Base-by-base conservation (phyloP, 2,888 invertebrate species). In the Spodoptera littoralis region DNA sequence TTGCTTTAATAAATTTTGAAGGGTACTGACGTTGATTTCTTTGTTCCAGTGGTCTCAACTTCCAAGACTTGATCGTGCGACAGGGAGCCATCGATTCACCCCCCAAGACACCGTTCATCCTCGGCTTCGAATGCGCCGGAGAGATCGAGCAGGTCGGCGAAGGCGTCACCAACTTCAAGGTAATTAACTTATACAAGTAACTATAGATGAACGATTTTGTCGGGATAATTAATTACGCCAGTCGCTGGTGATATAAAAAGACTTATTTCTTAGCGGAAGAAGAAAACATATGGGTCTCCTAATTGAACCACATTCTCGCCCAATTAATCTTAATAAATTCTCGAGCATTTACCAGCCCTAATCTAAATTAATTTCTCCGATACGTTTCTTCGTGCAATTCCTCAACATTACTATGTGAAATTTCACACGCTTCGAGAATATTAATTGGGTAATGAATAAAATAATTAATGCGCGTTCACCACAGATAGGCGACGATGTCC, bases 101-200 rank as follows among this genome's bases (percentile, higher is more conserved):
- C 0, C 98, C 98, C n/a, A 98, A 98, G 93, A 97, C 97, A 5
- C 98, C 98, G 4, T 97, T 98, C 93, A 97, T 97, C 86, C 96
- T 98, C 87, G 98, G 98, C 65, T 97, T 98, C 83, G 98, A 98
- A 89, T 98, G 98, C 89, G 97, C 98, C 59, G 98, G 98, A 56
- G 97, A 97, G 83, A 96, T 98, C 73, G 97, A 97, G 86, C 96
- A 96, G 84, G 95, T 97, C 67, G 97, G 97, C 78, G 97, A 97
- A 86, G 97, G 96, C 47, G 97, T 97, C 70, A 96, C 97, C 86
- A 96, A 96, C 86, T 96, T 97, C 87, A 96, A 97, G 95, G 97
- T 97, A 70, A 60, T 36, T 9, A 36, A 36, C 9, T 36, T 6
- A 36, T 6, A 9, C 9, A 9, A 27, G 27, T 27, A 27, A 8